Evolutionary conservation across 2,797 vertebrate genomes (phyloP).

Genomic region (Xiphophorus birchmanni): DNA sequence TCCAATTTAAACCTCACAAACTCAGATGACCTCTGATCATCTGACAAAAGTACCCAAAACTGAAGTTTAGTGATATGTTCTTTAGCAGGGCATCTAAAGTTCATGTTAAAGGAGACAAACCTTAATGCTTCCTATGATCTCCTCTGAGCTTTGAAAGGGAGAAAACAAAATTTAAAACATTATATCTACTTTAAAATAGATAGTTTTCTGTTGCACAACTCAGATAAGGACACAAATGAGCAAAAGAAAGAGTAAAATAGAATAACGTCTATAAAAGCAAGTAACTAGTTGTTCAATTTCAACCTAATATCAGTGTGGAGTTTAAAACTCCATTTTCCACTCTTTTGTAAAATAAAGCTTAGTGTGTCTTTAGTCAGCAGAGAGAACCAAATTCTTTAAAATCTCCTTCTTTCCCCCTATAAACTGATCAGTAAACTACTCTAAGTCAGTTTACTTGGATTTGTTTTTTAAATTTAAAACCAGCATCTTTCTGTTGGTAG

Average conservation of each 20-base stretch:
- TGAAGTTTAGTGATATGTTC: background rate
- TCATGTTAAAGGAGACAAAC: background rate
- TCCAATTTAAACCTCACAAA: background rate
- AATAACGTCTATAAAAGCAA: background rate
- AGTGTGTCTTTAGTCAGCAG: background rate
- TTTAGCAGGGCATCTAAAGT: background rate
- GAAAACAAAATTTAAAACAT: background rate
- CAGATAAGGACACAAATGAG: background rate
- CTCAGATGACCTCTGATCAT: background rate
- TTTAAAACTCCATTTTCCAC: background rate
- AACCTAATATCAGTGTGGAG: background rate
- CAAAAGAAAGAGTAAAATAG: background rate
- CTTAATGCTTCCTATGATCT: background rate
- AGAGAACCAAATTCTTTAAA: background rate
- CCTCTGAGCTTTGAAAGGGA: background rate
- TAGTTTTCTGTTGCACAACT: background rate
- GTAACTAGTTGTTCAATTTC: background rate
- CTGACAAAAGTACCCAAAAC: background rate
- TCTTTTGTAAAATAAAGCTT: background rate
- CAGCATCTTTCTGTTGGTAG: background rate
- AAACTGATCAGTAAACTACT: background rate
- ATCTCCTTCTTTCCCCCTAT: background rate
- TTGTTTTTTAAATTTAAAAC: background rate
- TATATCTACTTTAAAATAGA: background rate
- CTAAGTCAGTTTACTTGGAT: background rate